Evolutionary conservation across 2,888 invertebrate species (phyloP).

Genomic region (Phyto melanocephala): DNA sequence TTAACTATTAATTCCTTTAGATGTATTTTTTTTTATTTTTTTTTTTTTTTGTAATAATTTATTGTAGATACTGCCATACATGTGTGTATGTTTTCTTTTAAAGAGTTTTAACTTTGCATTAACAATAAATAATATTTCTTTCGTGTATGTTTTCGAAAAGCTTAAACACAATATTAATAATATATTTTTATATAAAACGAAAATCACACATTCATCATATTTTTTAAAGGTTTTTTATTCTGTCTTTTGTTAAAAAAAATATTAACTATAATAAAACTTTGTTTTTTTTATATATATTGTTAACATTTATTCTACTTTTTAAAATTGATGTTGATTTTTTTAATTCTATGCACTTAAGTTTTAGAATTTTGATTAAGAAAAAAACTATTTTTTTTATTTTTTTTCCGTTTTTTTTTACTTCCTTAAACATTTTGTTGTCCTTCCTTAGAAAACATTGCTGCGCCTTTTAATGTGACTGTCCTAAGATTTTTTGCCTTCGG

Average conservation of each 20-base stretch:
- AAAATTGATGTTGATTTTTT: constrained; percentile 39
- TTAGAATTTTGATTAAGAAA: constrained; percentile 45
- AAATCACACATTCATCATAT: no score
- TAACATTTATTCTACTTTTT: constrained; percentile 54
- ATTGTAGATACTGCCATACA: no score
- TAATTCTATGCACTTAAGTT: constrained; percentile 48
- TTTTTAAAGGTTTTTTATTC: no score
- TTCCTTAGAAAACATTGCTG: constrained; percentile 67
- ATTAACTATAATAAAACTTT: constrained; percentile 36
- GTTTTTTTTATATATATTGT: constrained; percentile 38
- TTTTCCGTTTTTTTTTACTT: background rate
- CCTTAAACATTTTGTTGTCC: no score
- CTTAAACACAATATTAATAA: constrained; percentile 19
- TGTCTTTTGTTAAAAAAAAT: constrained; percentile 21
- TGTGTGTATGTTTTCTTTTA: background rate
- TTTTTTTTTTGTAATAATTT: no score
- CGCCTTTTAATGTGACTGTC: constrained; percentile 69
- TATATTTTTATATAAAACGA: background rate
- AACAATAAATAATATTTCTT: constrained; percentile 14
- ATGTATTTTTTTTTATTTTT: background rate
- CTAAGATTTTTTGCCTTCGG: constrained; percentile 73
- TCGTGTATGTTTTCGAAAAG: background rate
- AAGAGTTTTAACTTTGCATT: background rate
- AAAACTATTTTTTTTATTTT: constrained; percentile 1
- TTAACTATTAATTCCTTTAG: background rate